Conservation (phyloP, 1,140 invertebrate genomes). For the Tetragnatha versicolor region DNA sequence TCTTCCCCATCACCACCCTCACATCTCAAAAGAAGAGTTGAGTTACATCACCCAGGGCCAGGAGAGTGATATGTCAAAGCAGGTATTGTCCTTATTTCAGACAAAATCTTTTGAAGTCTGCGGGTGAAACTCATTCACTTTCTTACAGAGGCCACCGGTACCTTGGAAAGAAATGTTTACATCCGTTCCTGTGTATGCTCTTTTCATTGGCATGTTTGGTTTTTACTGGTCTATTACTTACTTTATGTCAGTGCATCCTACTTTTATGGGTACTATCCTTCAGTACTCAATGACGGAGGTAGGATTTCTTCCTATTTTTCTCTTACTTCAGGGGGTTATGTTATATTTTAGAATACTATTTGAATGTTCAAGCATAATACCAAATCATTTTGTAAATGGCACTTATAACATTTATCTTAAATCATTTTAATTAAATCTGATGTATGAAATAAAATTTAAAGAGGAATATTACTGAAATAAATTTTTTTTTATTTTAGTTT, state of each 20-base stretch:
- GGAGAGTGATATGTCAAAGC: constrained; percentile 28
- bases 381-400: too few relatives aligned
- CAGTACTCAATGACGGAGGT: constrained; percentile 86
- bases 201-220: constrained; percentile 85
- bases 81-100: neutral
- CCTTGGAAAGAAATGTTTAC: constrained; percentile 83
- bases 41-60: constrained; percentile 76
- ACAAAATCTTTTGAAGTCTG: neutral
- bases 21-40: constrained; percentile 81
- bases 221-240: constrained; percentile 96
- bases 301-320: constrained; percentile 57
- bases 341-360: too few relatives aligned
- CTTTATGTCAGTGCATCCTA: constrained; percentile 89
- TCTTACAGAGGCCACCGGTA: constrained; percentile 61
- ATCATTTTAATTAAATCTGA: too few relatives aligned
- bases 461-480: too few relatives aligned
- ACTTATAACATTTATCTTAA: too few relatives aligned
- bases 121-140: neutral
- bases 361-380: too few relatives aligned
- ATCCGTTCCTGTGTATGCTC: constrained; percentile 88
- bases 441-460: too few relatives aligned
- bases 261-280: constrained; percentile 89
- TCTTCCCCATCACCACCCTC: constrained; percentile 82
- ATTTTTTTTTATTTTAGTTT: neutral
- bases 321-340: too few relatives aligned